These are phyloP conservation scores for Macrophya alboannulata DNA, from an alignment of 2,888 invertebrate species.

Conservation along the genomic window DNA sequence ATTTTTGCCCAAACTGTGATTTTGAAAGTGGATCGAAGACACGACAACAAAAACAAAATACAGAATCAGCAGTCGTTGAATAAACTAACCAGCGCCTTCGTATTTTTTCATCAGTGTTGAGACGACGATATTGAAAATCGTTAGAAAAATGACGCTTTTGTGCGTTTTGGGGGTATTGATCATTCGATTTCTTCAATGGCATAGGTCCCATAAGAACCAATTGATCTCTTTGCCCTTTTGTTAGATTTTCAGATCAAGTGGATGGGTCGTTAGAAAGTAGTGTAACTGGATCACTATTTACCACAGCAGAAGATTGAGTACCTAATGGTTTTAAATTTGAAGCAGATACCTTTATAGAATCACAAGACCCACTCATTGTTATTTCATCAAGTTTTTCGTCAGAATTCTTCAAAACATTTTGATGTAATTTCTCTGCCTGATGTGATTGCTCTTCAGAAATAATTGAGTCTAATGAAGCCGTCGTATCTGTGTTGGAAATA, in stretches of 20 bases:
- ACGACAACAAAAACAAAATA: slow-evolving; percentile 32
- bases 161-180: slow-evolving; percentile 30
- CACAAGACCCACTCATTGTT: slow-evolving; percentile 32
- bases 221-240: slow-evolving; percentile 31
- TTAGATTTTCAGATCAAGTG: slow-evolving; percentile 24
- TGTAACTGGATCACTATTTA: slow-evolving; percentile 35
- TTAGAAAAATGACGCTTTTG: slow-evolving; percentile 32
- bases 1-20: slow-evolving; percentile 27
- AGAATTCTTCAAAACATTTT: neutral
- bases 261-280: slow-evolving; percentile 26
- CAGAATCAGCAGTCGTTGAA: slow-evolving; percentile 17
- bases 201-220: slow-evolving; percentile 32
- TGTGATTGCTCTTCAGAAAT: slow-evolving; percentile 31
- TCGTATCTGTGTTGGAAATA: slow-evolving; percentile 39
- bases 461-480: slow-evolving; percentile 11
- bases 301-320: slow-evolving; percentile 2
- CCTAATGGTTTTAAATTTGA: neutral
- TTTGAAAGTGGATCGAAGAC: slow-evolving; percentile 24
- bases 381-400: slow-evolving; percentile 12
- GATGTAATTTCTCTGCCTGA: neutral
- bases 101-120: slow-evolving; percentile 10
- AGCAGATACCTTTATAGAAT: slow-evolving; percentile 13
- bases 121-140: slow-evolving; percentile 20
- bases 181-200: slow-evolving; percentile 11
- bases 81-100: slow-evolving; percentile 34